Base-by-base conservation (phyloP, 2,797 vertebrate genomes). In the Pipistrellus nathusii region DNA sequence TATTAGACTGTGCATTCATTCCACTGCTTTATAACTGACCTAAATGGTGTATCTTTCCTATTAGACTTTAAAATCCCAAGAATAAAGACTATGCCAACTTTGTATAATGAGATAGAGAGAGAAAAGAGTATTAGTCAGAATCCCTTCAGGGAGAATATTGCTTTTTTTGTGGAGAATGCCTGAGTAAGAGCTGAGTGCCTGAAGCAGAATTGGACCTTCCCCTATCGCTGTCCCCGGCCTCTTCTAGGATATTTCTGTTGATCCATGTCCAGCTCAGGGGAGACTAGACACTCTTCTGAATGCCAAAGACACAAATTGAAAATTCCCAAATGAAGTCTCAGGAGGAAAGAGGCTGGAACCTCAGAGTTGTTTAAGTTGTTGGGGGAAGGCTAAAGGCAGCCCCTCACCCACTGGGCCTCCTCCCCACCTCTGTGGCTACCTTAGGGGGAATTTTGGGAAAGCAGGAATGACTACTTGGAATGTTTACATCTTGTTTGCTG, bases 211-310 rank as follows among this genome's bases (percentile, higher is more conserved):
- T 6, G 41, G 15, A 17, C 13, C 23, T 18, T 32, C 2, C 9
- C 30, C 55, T 8, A 18, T 18, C n/a, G 3, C 32, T 11, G 10
- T 3, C 3, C 1, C 18, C 2, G 0, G 17, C 21, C 8, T 5
- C 11, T 1, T 4, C 35, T 66, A 55, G 35, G 81, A 57, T 15
- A 4, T 68, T 44, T 17, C 3, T 27, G 23, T 35, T 69, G 41
- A n/a, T 53, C 27, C 44, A 18, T 20, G 13, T 15, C 46, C 38
- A 35, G 14, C 25, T 77, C 10, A 48, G 25, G 57, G 55, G 21
- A 80, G 17, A 8, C 41, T 55, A 55, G 53, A 32, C 18, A 57
- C 12, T 30, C 27, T 64, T 48, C 48, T 18, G 30, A 9, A 57
- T 32, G 62, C 15, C 4, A 41, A 41, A 62, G 9, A 57, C 6